Evolutionary conservation across 1,140 invertebrate species (phyloP).

Genomic region (Coptotermes formosanus): DNA sequence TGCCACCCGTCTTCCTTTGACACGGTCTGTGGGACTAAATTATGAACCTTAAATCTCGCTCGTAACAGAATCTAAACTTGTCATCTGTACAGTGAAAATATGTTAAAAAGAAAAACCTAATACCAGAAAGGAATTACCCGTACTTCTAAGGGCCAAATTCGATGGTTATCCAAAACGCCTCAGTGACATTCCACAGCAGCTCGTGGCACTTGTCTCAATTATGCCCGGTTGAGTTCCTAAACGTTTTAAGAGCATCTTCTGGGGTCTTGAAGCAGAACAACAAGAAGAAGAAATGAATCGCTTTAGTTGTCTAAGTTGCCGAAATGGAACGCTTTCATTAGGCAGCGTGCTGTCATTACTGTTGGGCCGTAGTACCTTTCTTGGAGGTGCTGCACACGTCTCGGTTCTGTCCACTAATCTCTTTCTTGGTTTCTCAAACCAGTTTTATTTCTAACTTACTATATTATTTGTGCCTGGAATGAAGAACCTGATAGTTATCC

Average conservation of each 20-base stretch:
- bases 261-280: neutral
- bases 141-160: neutral
- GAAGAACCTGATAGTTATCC: too few relatives aligned
- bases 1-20: neutral
- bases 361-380: neutral
- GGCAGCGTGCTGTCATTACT: neutral
- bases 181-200: neutral
- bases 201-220: conserved; percentile 14
- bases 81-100: neutral
- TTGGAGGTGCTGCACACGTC: too few relatives aligned
- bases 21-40: neutral
- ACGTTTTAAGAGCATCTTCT: conserved; percentile 4
- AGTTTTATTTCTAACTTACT: too few relatives aligned
- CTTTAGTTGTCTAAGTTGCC: neutral
- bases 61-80: neutral
- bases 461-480: too few relatives aligned
- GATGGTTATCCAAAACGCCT: neutral
- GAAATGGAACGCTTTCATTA: conserved; percentile 5
- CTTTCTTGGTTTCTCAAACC: too few relatives aligned
- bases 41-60: neutral
- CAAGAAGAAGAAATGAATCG: neutral
- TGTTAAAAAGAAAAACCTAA: neutral
- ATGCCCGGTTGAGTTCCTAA: conserved; percentile 2
- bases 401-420: too few relatives aligned
- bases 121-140: neutral